Base-by-base conservation (phyloP, 2,888 invertebrate genomes). In the Trichacis sp. region DNA sequence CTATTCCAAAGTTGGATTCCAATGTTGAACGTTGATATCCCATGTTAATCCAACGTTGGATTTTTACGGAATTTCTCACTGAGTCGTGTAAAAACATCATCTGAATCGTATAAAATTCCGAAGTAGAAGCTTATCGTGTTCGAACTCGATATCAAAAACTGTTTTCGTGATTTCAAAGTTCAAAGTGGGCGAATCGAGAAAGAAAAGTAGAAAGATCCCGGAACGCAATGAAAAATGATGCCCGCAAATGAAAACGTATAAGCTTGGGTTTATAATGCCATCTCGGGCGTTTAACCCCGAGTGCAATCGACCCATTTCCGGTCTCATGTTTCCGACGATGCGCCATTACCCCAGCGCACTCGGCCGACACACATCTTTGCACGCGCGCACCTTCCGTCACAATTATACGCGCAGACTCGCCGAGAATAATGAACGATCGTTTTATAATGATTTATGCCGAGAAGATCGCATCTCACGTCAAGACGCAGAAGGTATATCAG, bases 361-460 rank as follows among this genome's bases (percentile, higher is more conserved):
- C n/a, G n/a, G n/a, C n/a, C n/a, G n/a, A n/a, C n/a, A 56, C 55
- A 46, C 42, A 55, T 50, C 52, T 53, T 24, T 43, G 24, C 15
- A 36, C 48, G 43, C 45, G 18, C 55, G 58, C 57, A 54, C 76
- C 78, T 75, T 75, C 76, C 74, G 77, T 74, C 72, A 75, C 77
- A 78, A 79, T 79, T 79, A 79, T 75, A 77, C 72, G 72, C 70
- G 69, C 72, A 74, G 73, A 74, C 75, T 68, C 72, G 72, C 2
- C 73, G 60, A 70, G 63, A 64, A 74, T 76, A 77, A 77, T 73
- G 75, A 77, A 74, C 70, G 65, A 69, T 72, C 73, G 69, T 76
- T 73, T 71, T 74, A 74, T 77, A 72, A 76, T 79, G 79, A 79
- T 79, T 79, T 78, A 79, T 79, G 75, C 74, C 56, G 49, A 56